These are phyloP conservation scores for Gnatocerus cornutus DNA, from an alignment of 2,888 invertebrate species.

Conservation along the genomic window DNA sequence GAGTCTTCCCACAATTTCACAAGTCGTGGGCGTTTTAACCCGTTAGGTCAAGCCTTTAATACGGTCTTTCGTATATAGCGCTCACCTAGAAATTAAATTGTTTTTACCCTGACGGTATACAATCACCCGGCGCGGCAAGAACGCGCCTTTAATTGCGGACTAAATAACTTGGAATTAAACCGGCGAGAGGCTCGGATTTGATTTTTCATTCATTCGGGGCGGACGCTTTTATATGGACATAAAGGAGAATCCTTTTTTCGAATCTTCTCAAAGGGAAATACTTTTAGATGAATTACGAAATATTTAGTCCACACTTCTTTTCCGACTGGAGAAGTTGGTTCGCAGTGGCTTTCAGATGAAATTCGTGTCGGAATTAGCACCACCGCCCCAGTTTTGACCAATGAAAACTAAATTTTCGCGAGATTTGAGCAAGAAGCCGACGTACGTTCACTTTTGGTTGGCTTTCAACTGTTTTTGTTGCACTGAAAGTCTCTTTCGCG, in stretches of 20 bases:
- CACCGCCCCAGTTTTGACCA: too few relatives aligned
- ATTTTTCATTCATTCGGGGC: constrained; percentile 5
- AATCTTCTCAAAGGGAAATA: not conserved
- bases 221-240: not conserved
- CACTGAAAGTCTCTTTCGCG: too few relatives aligned
- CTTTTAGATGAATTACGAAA: too few relatives aligned
- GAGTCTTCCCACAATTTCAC: constrained; percentile 48
- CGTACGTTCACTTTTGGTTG: too few relatives aligned
- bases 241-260: not conserved
- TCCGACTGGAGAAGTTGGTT: too few relatives aligned
- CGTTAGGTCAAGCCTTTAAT: constrained; percentile 51
- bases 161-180: constrained; percentile 21
- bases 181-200: constrained; percentile 10
- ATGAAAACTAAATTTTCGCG: too few relatives aligned
- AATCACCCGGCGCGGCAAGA: constrained; percentile 23
- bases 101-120: constrained; percentile 34
- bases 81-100: constrained; percentile 47
- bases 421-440: too few relatives aligned
- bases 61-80: constrained; percentile 46
- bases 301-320: too few relatives aligned
- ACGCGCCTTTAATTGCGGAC: constrained; percentile 29
- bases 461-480: too few relatives aligned
- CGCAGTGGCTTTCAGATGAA: too few relatives aligned
- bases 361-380: too few relatives aligned
- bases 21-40: constrained; percentile 51